phyloP scores from a whole-genome alignment of 2,888 invertebrate species.

The Plagiodera versicolora region DNA sequence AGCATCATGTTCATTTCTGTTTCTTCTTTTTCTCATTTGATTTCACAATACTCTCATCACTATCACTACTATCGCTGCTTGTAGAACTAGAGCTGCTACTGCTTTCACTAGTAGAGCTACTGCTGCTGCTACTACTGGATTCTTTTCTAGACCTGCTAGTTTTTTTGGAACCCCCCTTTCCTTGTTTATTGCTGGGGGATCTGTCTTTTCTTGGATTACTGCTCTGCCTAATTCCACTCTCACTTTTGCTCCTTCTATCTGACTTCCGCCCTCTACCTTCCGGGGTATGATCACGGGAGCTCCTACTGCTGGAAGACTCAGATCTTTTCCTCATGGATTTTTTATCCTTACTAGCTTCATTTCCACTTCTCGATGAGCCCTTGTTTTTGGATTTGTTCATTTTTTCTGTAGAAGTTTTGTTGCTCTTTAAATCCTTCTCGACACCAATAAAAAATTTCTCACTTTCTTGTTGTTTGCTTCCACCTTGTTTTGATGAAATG shows the following conservation, averaged over 20 bases:
- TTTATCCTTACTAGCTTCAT: not conserved
- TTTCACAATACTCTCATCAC: not conserved
- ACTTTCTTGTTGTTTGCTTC: not conserved
- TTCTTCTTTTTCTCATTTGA: constrained; percentile 3
- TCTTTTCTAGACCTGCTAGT: constrained; percentile 8
- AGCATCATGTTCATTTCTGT: not conserved
- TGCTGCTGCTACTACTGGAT: not conserved
- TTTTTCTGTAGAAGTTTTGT: not conserved
- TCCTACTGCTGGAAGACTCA: constrained; percentile 14
- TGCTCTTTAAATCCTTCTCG: not conserved
- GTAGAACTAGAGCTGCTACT: not conserved
- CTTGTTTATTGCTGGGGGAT: constrained; percentile 25
- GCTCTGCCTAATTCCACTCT: constrained; percentile 37
- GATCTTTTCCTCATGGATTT: constrained; percentile 9
- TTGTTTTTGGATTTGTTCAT: not conserved
- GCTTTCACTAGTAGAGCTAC: not conserved
- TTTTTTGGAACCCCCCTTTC: no score
- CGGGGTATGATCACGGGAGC: not conserved
- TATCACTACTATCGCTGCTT: not conserved
- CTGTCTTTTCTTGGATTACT: constrained; percentile 23
- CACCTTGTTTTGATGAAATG: not conserved
- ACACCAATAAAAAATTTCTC: not conserved
- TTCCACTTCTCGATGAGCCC: constrained; percentile 1
- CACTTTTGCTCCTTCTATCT: not conserved
- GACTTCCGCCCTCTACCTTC: not conserved